Evolutionary conservation across 2,113 vertebrate species (phyloP).

Genomic region (Tetrao urogallus): DNA sequence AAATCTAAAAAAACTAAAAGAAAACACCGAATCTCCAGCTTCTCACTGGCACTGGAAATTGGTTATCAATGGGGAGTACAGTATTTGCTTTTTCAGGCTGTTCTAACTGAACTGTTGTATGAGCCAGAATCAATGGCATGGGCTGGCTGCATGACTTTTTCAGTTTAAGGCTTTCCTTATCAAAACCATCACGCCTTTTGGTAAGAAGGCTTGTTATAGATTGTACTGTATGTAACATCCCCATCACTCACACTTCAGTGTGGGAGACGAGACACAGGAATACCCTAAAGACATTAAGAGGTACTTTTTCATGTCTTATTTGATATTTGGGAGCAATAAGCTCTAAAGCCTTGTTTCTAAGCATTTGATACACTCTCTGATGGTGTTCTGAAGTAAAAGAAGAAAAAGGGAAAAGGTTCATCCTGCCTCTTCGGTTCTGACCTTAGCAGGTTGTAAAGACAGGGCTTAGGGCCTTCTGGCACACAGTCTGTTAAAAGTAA

Average conservation of each 20-base stretch:
- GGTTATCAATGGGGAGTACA: neutral
- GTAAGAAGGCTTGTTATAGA: neutral
- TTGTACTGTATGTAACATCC: neutral
- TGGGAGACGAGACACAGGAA: neutral
- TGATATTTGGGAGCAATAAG: neutral
- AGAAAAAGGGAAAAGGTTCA: neutral
- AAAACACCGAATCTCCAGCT: neutral
- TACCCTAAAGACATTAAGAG: neutral
- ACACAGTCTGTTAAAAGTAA: no score
- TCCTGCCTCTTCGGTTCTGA: neutral
- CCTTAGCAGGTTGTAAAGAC: neutral
- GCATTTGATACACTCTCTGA: neutral
- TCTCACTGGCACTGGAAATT: neutral
- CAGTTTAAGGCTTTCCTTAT: neutral
- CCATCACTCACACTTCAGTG: neutral
- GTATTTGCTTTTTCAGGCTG: neutral
- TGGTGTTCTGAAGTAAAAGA: neutral
- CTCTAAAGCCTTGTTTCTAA: neutral
- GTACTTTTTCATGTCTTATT: neutral
- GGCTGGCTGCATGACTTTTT: neutral
- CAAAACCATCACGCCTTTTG: rapidly evolving
- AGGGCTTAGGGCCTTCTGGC: neutral
- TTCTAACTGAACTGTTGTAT: neutral
- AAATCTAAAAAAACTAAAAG: neutral
- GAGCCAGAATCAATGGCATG: neutral